Conservation (phyloP, 1,140 invertebrate genomes). For the Bombus vancouverensis region DNA sequence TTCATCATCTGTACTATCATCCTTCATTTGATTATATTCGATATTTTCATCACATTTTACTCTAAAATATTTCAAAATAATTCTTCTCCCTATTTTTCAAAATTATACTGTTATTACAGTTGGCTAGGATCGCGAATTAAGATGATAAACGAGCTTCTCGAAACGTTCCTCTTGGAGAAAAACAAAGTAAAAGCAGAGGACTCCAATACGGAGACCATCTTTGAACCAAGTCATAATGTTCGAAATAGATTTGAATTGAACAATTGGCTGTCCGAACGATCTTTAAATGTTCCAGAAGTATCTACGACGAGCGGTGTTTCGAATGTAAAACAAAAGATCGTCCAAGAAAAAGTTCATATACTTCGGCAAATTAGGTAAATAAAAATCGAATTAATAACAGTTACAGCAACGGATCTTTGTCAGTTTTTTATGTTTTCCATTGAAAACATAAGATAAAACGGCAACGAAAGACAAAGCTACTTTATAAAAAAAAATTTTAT, state of each 20-base stretch:
- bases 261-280: not conserved
- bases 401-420: not conserved
- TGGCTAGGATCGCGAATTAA: constrained; percentile 33
- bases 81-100: too few species aligned
- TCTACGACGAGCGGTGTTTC: rapidly evolving
- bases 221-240: not conserved
- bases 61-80: too few species aligned
- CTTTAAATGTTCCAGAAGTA: rapidly evolving
- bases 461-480: too few species aligned
- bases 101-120: not conserved
- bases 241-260: not conserved
- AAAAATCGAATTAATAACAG: not conserved
- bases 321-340: not conserved
- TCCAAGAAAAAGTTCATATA: not conserved
- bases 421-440: too few species aligned
- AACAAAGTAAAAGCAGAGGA: not conserved
- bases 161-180: not conserved
- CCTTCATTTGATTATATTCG: too few species aligned
- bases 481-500: too few species aligned
- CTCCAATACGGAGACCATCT: not conserved
- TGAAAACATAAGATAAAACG: too few species aligned
- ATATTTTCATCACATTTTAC: too few species aligned
- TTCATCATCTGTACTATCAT: too few species aligned
- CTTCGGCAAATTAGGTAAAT: constrained; percentile 25
- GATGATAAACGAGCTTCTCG: constrained; percentile 26